Evolutionary conservation across 2,888 invertebrate genomes (phyloP), one percentile per base, ranked within the genome.

Genomic region (Sturmia bella): DNA sequence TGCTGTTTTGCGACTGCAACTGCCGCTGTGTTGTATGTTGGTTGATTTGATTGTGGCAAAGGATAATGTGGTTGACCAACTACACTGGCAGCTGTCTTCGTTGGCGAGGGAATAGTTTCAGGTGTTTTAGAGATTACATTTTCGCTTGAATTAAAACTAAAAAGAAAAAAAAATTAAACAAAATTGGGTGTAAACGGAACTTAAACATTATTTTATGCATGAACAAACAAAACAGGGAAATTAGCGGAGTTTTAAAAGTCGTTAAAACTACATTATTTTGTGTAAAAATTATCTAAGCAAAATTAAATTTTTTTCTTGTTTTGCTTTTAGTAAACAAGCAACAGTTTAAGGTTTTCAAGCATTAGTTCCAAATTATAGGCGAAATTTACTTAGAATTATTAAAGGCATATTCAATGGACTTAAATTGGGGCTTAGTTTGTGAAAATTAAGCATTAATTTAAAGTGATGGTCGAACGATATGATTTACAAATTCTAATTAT

Each of bases 61-160:
- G 76, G 68, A 80, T 82, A 72, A 76, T 75, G 68, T 39, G 72
- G 70, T 78, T 74, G 82, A 48, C 69, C 68, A 69, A 52, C 74
- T 19, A 5, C 56, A 63, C 21, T 39, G 15, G 19, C 43, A 39
- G 45, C 64, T 32, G 63, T 50, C 54, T 57, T 54, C 59, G 45
- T 43, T 59, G 59, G 56, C 27, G 48, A 69, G 78, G 82, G 57
- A 64, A 52, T 70, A 45, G 64, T 69, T 78, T 50, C 72, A 69
- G 77, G 72, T 70, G 80, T 83, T 74, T 84, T 88, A 32, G 89
- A 87, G 19, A 87, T 75, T 45, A 88, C 86, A 86, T 87, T 88
- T 50, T 89, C 88, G 57, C 86, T 90, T 48, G 89, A 86, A 72
- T 90, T 90, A 73, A 90, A 90, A 52, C 90, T 90, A 84, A 24